Conservation (phyloP, 2,113 vertebrate genomes). For the Dipodomys ordii region DNA sequence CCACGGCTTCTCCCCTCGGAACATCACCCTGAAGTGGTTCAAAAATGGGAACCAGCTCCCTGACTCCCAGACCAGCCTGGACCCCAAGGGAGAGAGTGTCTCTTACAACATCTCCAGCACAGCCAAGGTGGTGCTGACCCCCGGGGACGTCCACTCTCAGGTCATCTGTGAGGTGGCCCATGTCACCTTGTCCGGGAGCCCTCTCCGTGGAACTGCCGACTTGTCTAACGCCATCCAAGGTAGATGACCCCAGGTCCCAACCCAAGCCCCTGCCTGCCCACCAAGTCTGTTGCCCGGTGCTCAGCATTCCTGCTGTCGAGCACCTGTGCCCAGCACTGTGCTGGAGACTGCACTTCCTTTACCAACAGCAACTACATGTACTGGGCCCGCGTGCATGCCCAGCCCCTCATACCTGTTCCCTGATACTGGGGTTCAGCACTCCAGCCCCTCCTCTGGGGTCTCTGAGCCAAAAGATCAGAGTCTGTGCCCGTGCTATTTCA, state of each 20-base stretch:
- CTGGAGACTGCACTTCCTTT: neutral
- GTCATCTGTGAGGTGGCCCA: constrained; percentile 53
- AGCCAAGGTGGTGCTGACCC: neutral
- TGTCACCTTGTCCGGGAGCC: accelerated
- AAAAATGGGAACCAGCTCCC: accelerated
- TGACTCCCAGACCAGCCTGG: accelerated
- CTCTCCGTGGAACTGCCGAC: constrained; percentile 22
- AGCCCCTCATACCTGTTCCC: accelerated
- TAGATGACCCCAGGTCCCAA: neutral
- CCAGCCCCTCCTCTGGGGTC: accelerated
- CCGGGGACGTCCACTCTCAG: neutral
- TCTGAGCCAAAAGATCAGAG: neutral
- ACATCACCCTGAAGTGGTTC: constrained; percentile 43
- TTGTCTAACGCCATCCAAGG: constrained; percentile 40
- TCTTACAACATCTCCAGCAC: constrained; percentile 32
- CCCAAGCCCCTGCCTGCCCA: accelerated
- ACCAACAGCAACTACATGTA: neutral
- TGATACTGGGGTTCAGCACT: neutral
- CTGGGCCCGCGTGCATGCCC: neutral
- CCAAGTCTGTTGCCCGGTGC: too few species aligned
- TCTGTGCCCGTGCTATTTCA: constrained; percentile 66
- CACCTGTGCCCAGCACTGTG: too few species aligned
- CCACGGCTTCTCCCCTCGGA: constrained; percentile 47
- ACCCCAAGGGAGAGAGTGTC: accelerated
- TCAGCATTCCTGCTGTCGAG: neutral